Evolutionary conservation across 2,888 invertebrate species (phyloP), one percentile per base, ranked within the genome.

Genomic region (Drosophila meridiana): DNA sequence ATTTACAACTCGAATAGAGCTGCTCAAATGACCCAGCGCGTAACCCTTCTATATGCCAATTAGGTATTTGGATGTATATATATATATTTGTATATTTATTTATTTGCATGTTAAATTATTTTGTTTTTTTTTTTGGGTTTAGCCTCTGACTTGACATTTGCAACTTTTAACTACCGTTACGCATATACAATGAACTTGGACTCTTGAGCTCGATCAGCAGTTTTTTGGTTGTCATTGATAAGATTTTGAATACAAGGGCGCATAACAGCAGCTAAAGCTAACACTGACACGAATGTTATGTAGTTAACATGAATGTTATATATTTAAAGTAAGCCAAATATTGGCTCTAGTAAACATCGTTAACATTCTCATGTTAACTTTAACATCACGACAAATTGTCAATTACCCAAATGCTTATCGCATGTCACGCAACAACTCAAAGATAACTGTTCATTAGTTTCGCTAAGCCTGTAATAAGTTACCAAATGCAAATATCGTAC

Each of bases 201-300:
- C 67, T 78, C 50, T 59, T 38, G 20, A 56, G 78, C 73, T 53
- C 47, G n/a, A 56, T 65, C 69, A 79, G 68, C 79, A 58, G 45
- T 47, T 73, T 70, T 63, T 26, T 45, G 5, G 2, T 45, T 62
- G 50, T 30, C 78, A 72, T 55, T 75, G 72, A 59, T 59, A 65
- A 50, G 42, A 73, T 20, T 1, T 14, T 6, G 38, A 64, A n/a
- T 8, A 42, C 45, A 56, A 78, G 62, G 67, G 48, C 56, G 34
- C 32, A 34, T 20, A 13, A 40, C 40, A 47, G 48, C 40, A 43
- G 14, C 8, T 11, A 34, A n/a, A 9, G 11, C n/a, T 34, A 36
- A 36, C 34, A 66, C 6, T 65, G 14, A 20, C 28, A 38, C 28
- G 26, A 32, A 5, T 45, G 11, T 34, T 50, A 2, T 4, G 2